Base-by-base conservation (phyloP, 2,797 vertebrate genomes). In the Danio jaintianensis region DNA sequence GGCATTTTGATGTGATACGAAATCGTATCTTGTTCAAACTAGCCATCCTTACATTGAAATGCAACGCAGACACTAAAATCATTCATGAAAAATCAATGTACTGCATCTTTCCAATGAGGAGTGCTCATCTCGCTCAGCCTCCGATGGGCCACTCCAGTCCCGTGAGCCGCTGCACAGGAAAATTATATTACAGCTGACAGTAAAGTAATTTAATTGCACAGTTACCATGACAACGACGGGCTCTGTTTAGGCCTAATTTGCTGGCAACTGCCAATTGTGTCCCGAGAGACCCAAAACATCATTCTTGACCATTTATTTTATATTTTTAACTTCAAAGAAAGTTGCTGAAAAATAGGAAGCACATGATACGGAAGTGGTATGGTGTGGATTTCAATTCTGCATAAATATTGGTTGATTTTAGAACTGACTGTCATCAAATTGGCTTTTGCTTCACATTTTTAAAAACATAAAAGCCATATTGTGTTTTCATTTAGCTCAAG, bases 161-260 rank as follows among this genome's bases (percentile, higher is more conserved):
- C 93, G 87, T 71, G 92, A 94, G 94, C 90, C 91, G 92, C 91
- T 90, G 91, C 93, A 91, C 93, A 91, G 89, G 89, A 93, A 95
- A 95, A 94, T 94, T 92, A 92, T 93, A 95, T 95, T 93, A 94
- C 92, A 94, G 94, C 94, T 94, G 94, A 95, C 95, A 95, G 94
- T 92, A 92, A 94, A 94, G 93, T 95, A 93, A 95, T 95, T 95
- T 95, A 94, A 95, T 94, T 94, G 94, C 91, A 82, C 87, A 90
- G 95, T 96, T 95, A 92, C 95, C 90, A 95, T 96, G 94, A 93
- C 93, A 92, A 95, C 94, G 84, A 59, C 88, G 91, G 91, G 92
- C 93, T 96, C 94, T 93, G 94, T 95, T 94, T 95, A 94, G 92
- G 92, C 93, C 93, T 94, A 94, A 95, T 95, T 94, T 95, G 92